phyloP scores from a whole-genome alignment of 2,797 vertebrate species.

The Arvicola amphibius region DNA sequence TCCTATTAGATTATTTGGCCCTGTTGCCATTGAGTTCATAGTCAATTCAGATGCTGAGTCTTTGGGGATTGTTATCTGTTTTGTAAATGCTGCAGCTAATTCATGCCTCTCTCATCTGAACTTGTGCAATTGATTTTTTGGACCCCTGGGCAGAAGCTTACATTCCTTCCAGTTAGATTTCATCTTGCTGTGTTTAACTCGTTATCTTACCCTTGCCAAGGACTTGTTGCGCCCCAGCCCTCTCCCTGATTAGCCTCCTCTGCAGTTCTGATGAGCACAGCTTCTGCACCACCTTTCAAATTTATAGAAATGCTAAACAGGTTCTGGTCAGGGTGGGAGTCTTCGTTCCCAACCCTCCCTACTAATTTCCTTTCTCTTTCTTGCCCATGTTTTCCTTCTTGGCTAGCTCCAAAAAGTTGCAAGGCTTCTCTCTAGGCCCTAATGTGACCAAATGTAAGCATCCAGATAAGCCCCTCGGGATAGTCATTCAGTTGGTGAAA shows the following conservation, averaged over 20 bases:
- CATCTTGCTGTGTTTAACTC: slow-evolving; percentile 60
- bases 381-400: background rate
- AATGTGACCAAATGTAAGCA: background rate
- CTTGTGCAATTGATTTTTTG: slow-evolving; percentile 64
- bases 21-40: slow-evolving; percentile 18
- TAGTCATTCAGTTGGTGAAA: background rate
- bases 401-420: slow-evolving; percentile 30
- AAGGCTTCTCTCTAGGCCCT: background rate
- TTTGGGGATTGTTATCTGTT: slow-evolving; percentile 60
- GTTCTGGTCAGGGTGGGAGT: background rate
- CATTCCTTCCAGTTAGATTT: slow-evolving; percentile 58
- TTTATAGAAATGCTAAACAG: slow-evolving; percentile 8
- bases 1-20: slow-evolving; percentile 38
- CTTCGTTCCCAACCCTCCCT: background rate
- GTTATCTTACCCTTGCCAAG: slow-evolving; percentile 32
- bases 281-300: slow-evolving; percentile 3
- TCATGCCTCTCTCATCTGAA: slow-evolving; percentile 67
- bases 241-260: background rate
- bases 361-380: background rate
- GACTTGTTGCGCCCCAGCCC: slow-evolving; percentile 4
- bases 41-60: slow-evolving; percentile 50
- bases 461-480: background rate
- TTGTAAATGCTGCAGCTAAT: slow-evolving; percentile 48
- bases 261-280: background rate
- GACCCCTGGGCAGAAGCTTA: slow-evolving; percentile 47